Base-by-base conservation (phyloP, 2,888 invertebrate genomes). In the Limnephilus marmoratus region DNA sequence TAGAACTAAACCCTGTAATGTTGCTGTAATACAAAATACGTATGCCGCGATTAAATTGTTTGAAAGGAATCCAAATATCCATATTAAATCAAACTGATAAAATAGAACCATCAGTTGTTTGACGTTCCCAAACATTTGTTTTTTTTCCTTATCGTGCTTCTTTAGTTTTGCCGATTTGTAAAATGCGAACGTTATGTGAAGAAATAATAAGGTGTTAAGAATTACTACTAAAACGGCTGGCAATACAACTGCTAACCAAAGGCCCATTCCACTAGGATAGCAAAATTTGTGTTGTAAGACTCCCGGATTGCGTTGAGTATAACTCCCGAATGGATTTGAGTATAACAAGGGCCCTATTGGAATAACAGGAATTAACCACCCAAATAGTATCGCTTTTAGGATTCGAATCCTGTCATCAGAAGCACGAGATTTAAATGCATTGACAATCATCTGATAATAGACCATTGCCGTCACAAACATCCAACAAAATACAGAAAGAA, bases 401-500 rank as follows among this genome's bases (percentile, higher is more conserved):
- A 97, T 95, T 94, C 97, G 87, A 29, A 53, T 15, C 29, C 37
- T 97, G 92, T 97, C 96, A 0, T 97, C 96, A 18, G 96, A 96
- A 85, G 96, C 96, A n/a, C 96, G 95, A 0, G 96, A 29, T 53
- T 87, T 96, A 90, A 97, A 96, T 2, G 97, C 97, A 94, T 96
- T 96, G 34, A 97, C 97, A 93, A 97, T 96, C 90, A 97, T 95
- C 85, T 97, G 95, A 94, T 97, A 97, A 91, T 97, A 97, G 45
- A 97, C 94, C 0, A 97, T 95, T 2, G 97, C 97, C 89, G 97
- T 97, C 18, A 97, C 97, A 83, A 97, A 94, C 97, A 97, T 97
- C 97, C 97, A 98, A 94, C 96, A 96, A 94, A 97, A 97, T 9
- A 97, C 97, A 0, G 97, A 96, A 34, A 97, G 94, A 45, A 97